Conservation (phyloP, 2,113 vertebrate species). For the Alligator sinensis region DNA sequence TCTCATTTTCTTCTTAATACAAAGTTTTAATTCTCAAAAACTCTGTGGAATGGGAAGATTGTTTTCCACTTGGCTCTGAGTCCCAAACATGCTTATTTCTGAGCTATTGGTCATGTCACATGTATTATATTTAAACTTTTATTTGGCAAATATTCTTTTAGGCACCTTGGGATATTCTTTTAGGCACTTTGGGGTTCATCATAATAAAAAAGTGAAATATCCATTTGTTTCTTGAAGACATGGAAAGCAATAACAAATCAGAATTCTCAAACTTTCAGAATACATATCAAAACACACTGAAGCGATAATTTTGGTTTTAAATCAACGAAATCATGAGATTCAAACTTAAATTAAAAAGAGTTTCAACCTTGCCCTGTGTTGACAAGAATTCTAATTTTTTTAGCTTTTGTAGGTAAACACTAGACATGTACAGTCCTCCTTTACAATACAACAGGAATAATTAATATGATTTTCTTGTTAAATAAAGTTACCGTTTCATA, state of each 20-base stretch:
- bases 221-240: not conserved
- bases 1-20: too few species aligned
- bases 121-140: not conserved
- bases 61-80: not conserved
- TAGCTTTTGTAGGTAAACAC: not conserved
- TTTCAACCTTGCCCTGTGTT: not conserved
- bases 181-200: not conserved
- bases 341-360: not conserved
- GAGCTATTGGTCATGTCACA: not conserved
- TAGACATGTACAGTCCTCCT: not conserved
- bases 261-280: too few species aligned
- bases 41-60: too few species aligned
- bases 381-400: not conserved
- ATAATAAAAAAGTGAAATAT: not conserved
- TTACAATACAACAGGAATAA: not conserved
- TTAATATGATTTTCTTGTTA: not conserved
- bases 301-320: not conserved
- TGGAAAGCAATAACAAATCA: too few species aligned
- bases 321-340: not conserved
- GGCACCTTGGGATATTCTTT: not conserved
- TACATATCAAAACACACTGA: not conserved
- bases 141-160: not conserved
- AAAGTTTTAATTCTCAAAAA: too few species aligned
- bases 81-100: not conserved
- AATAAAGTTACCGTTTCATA: constrained; percentile 92